Conservation (phyloP, 1,140 invertebrate genomes). For the Chrysopa pallens region DNA sequence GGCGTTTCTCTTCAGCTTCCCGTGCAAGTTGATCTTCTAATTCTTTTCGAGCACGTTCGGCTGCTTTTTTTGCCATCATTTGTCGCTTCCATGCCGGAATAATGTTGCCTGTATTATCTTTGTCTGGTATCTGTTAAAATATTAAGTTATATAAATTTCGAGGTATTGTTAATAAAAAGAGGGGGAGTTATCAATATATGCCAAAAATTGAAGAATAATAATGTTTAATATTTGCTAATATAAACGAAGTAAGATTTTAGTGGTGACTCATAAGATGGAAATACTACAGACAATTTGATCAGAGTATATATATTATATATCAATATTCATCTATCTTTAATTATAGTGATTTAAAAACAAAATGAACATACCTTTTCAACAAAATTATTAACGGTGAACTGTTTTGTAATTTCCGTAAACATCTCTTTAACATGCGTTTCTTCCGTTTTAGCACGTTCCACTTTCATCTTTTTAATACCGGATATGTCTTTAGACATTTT, state of each 20-base stretch:
- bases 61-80: slow-evolving; percentile 84
- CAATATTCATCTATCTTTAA: too few species aligned
- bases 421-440: slow-evolving; percentile 60
- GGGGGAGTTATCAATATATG: too few species aligned
- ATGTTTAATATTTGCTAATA: too few species aligned
- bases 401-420: slow-evolving; percentile 60
- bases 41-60: slow-evolving; percentile 78
- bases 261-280: too few species aligned
- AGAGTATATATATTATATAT: too few species aligned
- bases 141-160: slow-evolving; percentile 15
- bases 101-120: slow-evolving; percentile 68
- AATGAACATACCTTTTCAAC: slow-evolving; percentile 54
- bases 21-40: slow-evolving; percentile 64
- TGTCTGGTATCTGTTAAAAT: slow-evolving; percentile 75
- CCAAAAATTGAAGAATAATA: too few species aligned
- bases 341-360: too few species aligned
- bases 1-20: slow-evolving; percentile 68
- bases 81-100: slow-evolving; percentile 90
- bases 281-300: too few species aligned
- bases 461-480: slow-evolving; percentile 78
- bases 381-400: slow-evolving; percentile 73
- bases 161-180: too few species aligned
- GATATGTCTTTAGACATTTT: slow-evolving; percentile 80
- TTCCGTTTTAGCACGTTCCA: slow-evolving; percentile 65
- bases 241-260: too few species aligned